A percentile compares a stretch with the other conserved stretches of the same genome.
Evolutionary conservation across 2,888 invertebrate species (phyloP).

Genomic region (Escarpia spicata): DNA sequence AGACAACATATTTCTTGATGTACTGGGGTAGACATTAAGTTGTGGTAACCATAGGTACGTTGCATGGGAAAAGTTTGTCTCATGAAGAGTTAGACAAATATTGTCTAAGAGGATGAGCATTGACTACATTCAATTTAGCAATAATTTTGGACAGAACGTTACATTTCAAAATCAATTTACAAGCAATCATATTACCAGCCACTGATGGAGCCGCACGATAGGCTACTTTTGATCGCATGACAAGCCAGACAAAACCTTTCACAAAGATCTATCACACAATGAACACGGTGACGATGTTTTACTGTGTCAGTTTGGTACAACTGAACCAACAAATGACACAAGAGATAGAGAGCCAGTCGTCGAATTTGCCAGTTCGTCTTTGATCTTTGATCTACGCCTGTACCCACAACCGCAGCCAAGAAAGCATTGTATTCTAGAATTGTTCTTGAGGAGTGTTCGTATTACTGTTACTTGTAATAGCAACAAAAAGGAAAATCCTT

Average conservation of each 20-base stretch:
- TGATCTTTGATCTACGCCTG: neutral
- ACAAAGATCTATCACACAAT: neutral
- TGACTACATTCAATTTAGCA: neutral
- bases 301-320: neutral
- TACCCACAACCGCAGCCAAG: neutral
- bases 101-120: neutral
- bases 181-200: neutral
- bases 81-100: neutral
- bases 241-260: neutral
- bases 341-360: no score
- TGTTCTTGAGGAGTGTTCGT: neutral
- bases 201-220: neutral
- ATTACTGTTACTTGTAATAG: neutral
- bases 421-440: neutral
- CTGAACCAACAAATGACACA: no score
- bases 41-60: neutral
- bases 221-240: neutral
- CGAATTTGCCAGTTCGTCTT: neutral
- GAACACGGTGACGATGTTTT: neutral
- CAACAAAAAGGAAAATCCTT: no score
- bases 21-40: neutral
- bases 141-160: neutral
- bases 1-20: neutral
- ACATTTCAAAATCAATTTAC: neutral
- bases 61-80: no score